Evolutionary conservation across 1,140 invertebrate species (phyloP), one percentile per base, ranked within the genome.

Genomic region (Drosophila varians): DNA sequence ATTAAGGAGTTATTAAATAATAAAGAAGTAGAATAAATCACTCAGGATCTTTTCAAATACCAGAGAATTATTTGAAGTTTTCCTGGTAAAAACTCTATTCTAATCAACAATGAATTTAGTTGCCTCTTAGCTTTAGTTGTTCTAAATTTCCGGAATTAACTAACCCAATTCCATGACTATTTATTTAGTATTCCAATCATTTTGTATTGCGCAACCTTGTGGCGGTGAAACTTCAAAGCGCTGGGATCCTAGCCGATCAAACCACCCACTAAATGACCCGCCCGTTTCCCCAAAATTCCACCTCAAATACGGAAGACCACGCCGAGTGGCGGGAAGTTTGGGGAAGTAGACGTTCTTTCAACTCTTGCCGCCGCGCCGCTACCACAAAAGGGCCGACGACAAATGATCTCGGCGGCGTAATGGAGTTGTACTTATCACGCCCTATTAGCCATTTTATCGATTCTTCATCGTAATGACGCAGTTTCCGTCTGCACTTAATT

Each of bases 401-500:
- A 57, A 53, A 65, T 74, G 78, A 83, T 83, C 78, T 83, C 65
- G 45, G 47, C 45, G 56, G 54, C 38, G 46, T 42, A 42, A 42
- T 19, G 38, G 71, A 31, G 52, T 47, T 40, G 65, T 73, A 79
- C 54, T 72, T 77, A 82, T 80, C 77, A 70, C 46, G 36, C 18
- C 21, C 28, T 77, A 82, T 82, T 78, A 78, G 26, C 62, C 66
- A 54, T 73, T 68, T 74, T 80, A 80, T 80, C 78, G 71, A 86
- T 64, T 73, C 83, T 62, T 42, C 74, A 40, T 28, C 55, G 26
- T 49, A 65, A 38, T 86, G 82, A 74, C 69, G 82, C 80, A 86
- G 77, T 87, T 77, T 86, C 82, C 74, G 58, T 71, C 45, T 71
- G 75, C 51, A 77, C 64, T 69, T 73, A 89, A 86, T 82, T 89